These are phyloP conservation scores for Macrostomum lignano DNA, from an alignment of 1,140 invertebrate species.

Conservation along the genomic window DNA sequence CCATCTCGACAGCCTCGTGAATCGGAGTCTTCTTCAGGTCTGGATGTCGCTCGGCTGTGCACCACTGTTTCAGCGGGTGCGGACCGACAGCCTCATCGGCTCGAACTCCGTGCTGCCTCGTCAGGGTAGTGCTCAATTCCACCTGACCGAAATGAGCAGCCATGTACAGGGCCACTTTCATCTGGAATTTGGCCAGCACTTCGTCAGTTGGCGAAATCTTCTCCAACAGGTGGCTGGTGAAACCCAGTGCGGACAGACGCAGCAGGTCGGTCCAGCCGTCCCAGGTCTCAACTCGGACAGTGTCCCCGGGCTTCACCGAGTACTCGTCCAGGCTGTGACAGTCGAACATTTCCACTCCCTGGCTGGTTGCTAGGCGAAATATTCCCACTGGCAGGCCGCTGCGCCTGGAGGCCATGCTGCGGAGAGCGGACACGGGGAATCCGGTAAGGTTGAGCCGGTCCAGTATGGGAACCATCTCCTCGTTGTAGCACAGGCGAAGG, in stretches of 20 bases:
- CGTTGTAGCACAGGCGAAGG: conserved; percentile 14
- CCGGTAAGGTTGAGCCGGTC: background rate
- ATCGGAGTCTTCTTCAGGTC: conserved; percentile 17
- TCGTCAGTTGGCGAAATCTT: conserved; percentile 14
- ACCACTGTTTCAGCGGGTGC: conserved; percentile 20
- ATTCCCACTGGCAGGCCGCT: conserved; percentile 21
- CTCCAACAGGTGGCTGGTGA: conserved; percentile 15
- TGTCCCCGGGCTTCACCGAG: conserved; percentile 14
- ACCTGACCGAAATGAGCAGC: conserved; percentile 22
- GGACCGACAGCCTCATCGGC: conserved; percentile 18
- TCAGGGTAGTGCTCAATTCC: conserved; percentile 16
- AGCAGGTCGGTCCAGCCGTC: conserved; percentile 26
- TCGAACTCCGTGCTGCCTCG: conserved; percentile 12
- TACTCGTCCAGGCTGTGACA: conserved; percentile 16
- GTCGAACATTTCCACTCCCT: conserved; percentile 18
- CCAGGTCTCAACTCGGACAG: conserved; percentile 19
- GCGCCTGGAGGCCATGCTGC: conserved; percentile 9
- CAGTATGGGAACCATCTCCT: conserved; percentile 7
- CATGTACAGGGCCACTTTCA: conserved; percentile 19
- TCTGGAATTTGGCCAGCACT: conserved; percentile 15
- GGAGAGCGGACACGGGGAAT: background rate
- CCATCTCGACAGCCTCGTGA: conserved; percentile 18
- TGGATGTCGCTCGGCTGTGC: conserved; percentile 12
- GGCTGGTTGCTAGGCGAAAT: conserved; percentile 14
- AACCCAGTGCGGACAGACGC: conserved; percentile 17